Evolutionary conservation across 2,797 vertebrate species (phyloP), one percentile per base, ranked within the genome.

Genomic region (Crenichthys baileyi): DNA sequence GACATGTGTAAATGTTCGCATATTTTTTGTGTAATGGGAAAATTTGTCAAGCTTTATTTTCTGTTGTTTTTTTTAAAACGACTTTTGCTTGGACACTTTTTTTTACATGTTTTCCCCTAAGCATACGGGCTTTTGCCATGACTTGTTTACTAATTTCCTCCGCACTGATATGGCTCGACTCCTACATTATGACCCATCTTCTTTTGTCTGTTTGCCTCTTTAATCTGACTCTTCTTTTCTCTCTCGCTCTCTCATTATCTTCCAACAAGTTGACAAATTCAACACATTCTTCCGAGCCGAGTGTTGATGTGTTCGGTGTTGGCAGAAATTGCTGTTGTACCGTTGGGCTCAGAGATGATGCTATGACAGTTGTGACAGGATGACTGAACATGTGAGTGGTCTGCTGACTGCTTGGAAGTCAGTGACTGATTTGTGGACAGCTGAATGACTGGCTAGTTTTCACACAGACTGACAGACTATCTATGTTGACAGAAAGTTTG

Each of bases 331-430:
- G 79, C 78, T 80, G 85, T 77, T 75, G 79, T 58, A 61, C 81
- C 48, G 46, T 65, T 83, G 79, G 53, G 8, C 72, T 53, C 74
- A 16, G 83, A 83, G 50, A 31, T 60, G 29, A 53, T 87, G 73
- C 86, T 89, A 78, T 90, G 90, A 92, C 91, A 89, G 79, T 76
- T 85, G 76, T 87, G 91, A 90, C 87, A 89, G 75, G 44, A 24
- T 79, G 85, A 82, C 78, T 83, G 80, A 90, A 36, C 82, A 65
- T 87, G 84, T 74, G 88, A 90, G 72, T 76, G 75, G 55, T 79
- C 85, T 74, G 70, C 70, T 70, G 39, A 46, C 60, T 75, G 72
- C 83, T 83, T 75, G 81, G 80, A 48, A 83, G 67, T 74, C 70
- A 74, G 51, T 82, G 82, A 81, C 73, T 85, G 84, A 74, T 82